Evolutionary conservation across 2,797 vertebrate genomes (phyloP), one percentile per base, ranked within the genome.

Genomic region (Kryptopterus vitreolus): DNA sequence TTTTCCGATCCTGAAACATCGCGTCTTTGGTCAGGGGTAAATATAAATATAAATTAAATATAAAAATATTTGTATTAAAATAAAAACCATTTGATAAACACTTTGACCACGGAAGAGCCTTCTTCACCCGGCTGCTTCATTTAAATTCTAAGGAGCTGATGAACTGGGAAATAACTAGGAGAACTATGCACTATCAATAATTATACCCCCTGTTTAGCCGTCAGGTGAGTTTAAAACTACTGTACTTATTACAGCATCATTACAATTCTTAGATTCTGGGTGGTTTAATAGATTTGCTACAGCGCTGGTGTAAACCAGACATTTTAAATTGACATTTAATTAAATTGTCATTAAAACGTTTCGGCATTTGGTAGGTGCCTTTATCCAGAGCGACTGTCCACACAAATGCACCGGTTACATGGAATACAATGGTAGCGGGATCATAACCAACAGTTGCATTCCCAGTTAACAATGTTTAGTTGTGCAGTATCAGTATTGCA

Each of bases 1-100:
- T 99, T 85, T 99, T 98, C 89, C 90, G 95, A 79, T 96, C 97
- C 77, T 99, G 91, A 94, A 55, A 13, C 26, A 15, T 31, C n/a
- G 10, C 70, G 5, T 70, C 16, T 59, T 29, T 26, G n/a, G 22
- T 35, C 26, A 31, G 22, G 2, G 22, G 68, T n/a, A n/a, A n/a
- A n/a, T n/a, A n/a, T n/a, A n/a, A n/a, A n/a, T n/a, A n/a, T n/a
- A n/a, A n/a, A n/a, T n/a, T n/a, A n/a, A n/a, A n/a, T n/a, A n/a
- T n/a, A n/a, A n/a, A n/a, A n/a, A n/a, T n/a, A n/a, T n/a, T n/a
- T n/a, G n/a, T n/a, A n/a, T n/a, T n/a, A n/a, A n/a, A n/a, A n/a
- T n/a, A n/a, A n/a, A n/a, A n/a, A n/a, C n/a, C 11, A 6, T 77
- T 71, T 52, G n/a, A 62, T 63, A 62, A 66, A 58, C 22, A 48